phyloP scores from a whole-genome alignment of 2,888 invertebrate species.

The Griposia aprilina region DNA sequence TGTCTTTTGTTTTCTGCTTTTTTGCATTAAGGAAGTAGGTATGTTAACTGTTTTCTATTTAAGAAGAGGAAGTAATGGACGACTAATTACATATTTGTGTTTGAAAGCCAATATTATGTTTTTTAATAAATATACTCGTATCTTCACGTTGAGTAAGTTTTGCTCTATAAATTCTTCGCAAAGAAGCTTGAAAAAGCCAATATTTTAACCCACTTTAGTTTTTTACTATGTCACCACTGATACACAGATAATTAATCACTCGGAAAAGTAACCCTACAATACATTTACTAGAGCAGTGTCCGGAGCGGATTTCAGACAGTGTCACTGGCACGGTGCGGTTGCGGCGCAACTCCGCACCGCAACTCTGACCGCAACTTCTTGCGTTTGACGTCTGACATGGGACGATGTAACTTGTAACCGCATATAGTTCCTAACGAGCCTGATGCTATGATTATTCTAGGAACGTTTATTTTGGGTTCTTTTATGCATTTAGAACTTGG shows the following conservation, averaged over 20 bases:
- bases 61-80: not conserved
- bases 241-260: slow-evolving; percentile 20
- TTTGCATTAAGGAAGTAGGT: not conserved
- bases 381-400: slow-evolving; percentile 65
- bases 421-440: slow-evolving; percentile 26
- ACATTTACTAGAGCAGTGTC: slow-evolving; percentile 37
- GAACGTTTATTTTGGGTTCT: not conserved
- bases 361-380: slow-evolving; percentile 67
- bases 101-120: not conserved
- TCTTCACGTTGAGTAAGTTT: not conserved
- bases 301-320: slow-evolving; percentile 41
- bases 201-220: not conserved
- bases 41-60: not conserved
- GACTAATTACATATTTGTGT: not conserved
- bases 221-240: not conserved
- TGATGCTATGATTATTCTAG: not conserved
- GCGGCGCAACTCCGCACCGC: slow-evolving; percentile 59
- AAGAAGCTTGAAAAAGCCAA: not conserved
- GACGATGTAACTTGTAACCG: slow-evolving; percentile 47
- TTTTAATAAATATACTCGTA: not conserved
- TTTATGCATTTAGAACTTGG: not conserved
- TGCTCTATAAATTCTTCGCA: not conserved
- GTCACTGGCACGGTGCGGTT: slow-evolving; percentile 63
- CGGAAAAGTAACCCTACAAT: slow-evolving; percentile 22
- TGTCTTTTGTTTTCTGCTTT: not conserved